phyloP scores from a whole-genome alignment of 1,140 invertebrate species.

The Spodoptera litura region DNA sequence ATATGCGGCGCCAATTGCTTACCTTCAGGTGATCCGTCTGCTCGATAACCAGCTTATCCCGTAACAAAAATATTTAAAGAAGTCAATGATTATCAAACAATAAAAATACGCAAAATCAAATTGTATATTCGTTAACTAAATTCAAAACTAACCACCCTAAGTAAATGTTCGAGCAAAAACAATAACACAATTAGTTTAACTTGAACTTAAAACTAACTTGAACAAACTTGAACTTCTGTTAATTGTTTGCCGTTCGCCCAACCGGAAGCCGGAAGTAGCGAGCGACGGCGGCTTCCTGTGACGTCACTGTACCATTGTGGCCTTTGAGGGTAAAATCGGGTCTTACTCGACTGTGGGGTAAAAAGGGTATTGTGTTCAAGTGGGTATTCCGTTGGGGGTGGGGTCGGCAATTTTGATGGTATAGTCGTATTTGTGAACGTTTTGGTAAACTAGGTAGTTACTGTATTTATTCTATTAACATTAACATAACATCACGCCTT shows the following conservation, averaged over 20 bases:
- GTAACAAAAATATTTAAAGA: too few species aligned
- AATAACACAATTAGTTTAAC: constrained; percentile 16
- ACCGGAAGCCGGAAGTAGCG: constrained; percentile 56
- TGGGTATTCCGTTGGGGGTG: not conserved
- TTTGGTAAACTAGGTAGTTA: not conserved
- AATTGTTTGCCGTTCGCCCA: constrained; percentile 10
- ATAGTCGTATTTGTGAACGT: not conserved
- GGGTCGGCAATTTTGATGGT: not conserved
- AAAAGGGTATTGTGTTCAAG: constrained; percentile 22
- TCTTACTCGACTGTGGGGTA: not conserved
- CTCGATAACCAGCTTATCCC: too few species aligned
- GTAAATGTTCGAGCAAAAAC: not conserved
- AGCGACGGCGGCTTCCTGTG: constrained; percentile 52
- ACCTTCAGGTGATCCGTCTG: too few species aligned
- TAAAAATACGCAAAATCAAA: too few species aligned
- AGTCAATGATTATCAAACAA: too few species aligned
- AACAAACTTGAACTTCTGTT: constrained; percentile 27
- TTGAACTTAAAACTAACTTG: constrained; percentile 15
- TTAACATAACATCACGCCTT: too few species aligned
- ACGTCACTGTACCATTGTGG: constrained; percentile 53
- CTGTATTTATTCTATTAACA: too few species aligned
- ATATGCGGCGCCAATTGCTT: too few species aligned
- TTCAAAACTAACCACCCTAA: not conserved
- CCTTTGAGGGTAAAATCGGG: constrained; percentile 47
- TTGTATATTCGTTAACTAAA: too few species aligned